Percentiles rank a stretch among this genome's conserved stretches.
phyloP scores from a whole-genome alignment of 2,113 vertebrate genomes.

The Dascyllus trimaculatus region DNA sequence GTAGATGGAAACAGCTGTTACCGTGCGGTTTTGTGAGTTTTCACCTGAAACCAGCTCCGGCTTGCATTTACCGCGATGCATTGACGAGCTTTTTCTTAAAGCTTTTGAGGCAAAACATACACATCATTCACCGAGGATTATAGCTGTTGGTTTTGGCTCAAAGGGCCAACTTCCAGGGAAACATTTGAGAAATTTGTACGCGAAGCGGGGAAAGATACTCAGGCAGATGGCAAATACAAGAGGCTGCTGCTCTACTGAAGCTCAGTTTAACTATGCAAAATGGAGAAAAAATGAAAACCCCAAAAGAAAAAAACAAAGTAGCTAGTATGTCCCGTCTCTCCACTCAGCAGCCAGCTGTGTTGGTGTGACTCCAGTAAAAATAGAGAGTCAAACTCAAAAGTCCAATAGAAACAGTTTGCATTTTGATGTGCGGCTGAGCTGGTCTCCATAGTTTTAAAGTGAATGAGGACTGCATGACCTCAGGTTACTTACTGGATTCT shows the following conservation, averaged over 20 bases:
- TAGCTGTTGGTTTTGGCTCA: constrained; percentile 20
- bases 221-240: constrained; percentile 16
- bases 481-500: constrained; percentile 32
- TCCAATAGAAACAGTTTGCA: constrained; percentile 57
- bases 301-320: constrained; percentile 51
- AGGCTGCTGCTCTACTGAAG: constrained; percentile 12
- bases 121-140: constrained; percentile 19
- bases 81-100: constrained; percentile 4
- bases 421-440: constrained; percentile 48
- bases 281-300: constrained; percentile 49
- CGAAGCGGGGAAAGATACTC: constrained; percentile 1
- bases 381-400: constrained; percentile 45
- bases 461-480: constrained; percentile 53
- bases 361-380: constrained; percentile 74
- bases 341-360: constrained; percentile 70
- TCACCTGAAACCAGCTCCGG: constrained; percentile 37
- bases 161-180: constrained; percentile 10
- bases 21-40: constrained; percentile 15
- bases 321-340: constrained; percentile 56
- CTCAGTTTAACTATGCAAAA: constrained; percentile 33
- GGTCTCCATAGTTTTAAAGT: constrained; percentile 36
- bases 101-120: constrained; percentile 9
- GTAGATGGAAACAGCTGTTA: constrained; percentile 60
- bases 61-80: constrained; percentile 29
- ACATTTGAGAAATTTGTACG: constrained; percentile 12